A percentile compares a stretch with the other conserved stretches of the same genome.
Evolutionary conservation across 2,888 invertebrate species (phyloP).

Genomic region (Norana najaformis): DNA sequence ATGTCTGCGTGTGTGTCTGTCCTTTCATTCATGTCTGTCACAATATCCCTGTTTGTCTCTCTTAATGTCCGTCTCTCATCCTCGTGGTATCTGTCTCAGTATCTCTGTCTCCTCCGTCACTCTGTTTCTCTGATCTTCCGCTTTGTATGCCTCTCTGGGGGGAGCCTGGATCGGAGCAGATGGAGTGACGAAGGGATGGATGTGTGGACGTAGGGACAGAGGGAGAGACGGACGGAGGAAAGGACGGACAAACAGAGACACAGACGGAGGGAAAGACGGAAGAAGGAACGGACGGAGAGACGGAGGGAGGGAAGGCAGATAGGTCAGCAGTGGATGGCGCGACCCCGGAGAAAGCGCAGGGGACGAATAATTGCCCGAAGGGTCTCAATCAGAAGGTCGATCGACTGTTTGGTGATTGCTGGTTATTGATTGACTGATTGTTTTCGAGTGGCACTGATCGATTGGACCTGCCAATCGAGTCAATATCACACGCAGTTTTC

Average conservation of each 20-base stretch:
- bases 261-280: neutral
- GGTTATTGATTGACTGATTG: conserved; percentile 6
- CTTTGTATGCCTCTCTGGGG: neutral
- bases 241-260: neutral
- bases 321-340: neutral
- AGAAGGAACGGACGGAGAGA: neutral
- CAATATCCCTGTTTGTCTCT: neutral
- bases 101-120: no score
- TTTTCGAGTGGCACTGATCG: neutral
- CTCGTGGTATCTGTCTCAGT: neutral
- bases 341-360: neutral
- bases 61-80: neutral
- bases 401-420: neutral
- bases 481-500: no score
- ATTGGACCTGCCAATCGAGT: neutral
- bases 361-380: neutral
- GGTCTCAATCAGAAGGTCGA: neutral
- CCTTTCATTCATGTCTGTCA: neutral
- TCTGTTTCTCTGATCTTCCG: neutral
- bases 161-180: neutral
- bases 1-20: neutral
- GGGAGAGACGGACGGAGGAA: neutral
- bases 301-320: no score
- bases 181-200: neutral
- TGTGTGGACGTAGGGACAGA: neutral